These are phyloP conservation scores for Vulpes vulpes DNA, from an alignment of 2,113 vertebrate genomes.

Conservation along the genomic window DNA sequence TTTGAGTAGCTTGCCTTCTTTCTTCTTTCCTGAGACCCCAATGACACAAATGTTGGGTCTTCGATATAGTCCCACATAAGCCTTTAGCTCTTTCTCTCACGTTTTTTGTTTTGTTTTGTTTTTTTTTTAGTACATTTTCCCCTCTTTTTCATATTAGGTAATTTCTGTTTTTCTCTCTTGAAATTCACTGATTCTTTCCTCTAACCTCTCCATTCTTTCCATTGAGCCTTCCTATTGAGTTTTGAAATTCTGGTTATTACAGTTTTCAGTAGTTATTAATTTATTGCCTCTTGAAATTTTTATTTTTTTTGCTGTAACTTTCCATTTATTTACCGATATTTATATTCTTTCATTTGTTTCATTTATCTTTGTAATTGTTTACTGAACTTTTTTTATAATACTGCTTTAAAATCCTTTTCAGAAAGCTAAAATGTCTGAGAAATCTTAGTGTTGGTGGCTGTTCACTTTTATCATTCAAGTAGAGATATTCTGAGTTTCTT, in stretches of 20 bases:
- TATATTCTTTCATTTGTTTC: neutral
- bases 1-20: neutral
- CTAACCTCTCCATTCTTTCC: neutral
- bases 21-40: neutral
- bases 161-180: neutral
- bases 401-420: neutral
- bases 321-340: neutral
- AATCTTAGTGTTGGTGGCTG: neutral
- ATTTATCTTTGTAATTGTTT: neutral
- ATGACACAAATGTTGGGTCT: neutral
- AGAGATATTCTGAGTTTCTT: neutral
- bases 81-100: neutral
- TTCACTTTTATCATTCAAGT: neutral
- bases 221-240: neutral
- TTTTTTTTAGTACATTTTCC: neutral
- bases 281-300: neutral
- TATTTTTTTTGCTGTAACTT: neutral
- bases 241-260: neutral
- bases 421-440: neutral
- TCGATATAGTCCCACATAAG: neutral
- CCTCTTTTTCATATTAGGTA: neutral
- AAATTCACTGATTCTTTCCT: neutral
- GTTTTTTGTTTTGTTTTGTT: too few species aligned
- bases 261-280: neutral
- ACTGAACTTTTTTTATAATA: neutral